phyloP scores from a whole-genome alignment of 2,888 invertebrate genomes.

The Aphrophora alni region DNA sequence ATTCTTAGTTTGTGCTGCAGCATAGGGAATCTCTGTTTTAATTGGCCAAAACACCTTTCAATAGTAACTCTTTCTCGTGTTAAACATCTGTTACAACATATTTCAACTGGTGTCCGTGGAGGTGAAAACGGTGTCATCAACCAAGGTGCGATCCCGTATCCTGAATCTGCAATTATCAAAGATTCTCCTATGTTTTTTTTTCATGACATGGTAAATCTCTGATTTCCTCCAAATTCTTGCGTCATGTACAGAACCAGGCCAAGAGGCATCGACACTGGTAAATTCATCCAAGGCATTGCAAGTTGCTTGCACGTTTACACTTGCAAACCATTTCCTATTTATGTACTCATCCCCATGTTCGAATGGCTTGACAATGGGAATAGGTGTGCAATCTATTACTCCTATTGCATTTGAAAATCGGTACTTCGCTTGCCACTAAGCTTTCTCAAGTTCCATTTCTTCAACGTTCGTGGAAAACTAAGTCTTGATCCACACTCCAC shows the following conservation, averaged over 20 bases:
- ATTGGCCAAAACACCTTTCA: slow-evolving; percentile 11
- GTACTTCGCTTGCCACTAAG: slow-evolving; percentile 14
- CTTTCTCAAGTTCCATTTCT: slow-evolving; percentile 19
- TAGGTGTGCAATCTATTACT: slow-evolving; percentile 26
- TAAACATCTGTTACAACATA: background rate
- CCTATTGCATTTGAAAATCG: slow-evolving; percentile 27
- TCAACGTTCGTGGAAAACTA: background rate
- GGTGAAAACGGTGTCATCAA: slow-evolving; percentile 1
- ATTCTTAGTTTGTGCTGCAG: background rate
- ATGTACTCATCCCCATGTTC: slow-evolving; percentile 32
- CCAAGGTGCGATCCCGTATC: slow-evolving; percentile 3
- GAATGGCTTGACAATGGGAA: slow-evolving; percentile 16
- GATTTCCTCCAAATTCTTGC: slow-evolving; percentile 9
- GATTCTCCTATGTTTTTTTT: slow-evolving; percentile 2
- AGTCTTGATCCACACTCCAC: background rate
- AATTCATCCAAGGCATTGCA: slow-evolving; percentile 8
- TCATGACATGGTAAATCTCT: slow-evolving; percentile 6
- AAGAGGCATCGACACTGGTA: slow-evolving; percentile 7
- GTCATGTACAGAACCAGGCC: background rate
- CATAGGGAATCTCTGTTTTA: background rate
- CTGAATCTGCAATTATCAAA: slow-evolving; percentile 9
- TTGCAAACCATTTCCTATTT: slow-evolving; percentile 6
- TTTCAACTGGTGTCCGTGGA: background rate
- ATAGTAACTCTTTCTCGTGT: slow-evolving; percentile 9
- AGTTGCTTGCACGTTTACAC: slow-evolving; percentile 11